phyloP scores from a whole-genome alignment of 2,113 vertebrate genomes.

The Ancistrus triradiatus region DNA sequence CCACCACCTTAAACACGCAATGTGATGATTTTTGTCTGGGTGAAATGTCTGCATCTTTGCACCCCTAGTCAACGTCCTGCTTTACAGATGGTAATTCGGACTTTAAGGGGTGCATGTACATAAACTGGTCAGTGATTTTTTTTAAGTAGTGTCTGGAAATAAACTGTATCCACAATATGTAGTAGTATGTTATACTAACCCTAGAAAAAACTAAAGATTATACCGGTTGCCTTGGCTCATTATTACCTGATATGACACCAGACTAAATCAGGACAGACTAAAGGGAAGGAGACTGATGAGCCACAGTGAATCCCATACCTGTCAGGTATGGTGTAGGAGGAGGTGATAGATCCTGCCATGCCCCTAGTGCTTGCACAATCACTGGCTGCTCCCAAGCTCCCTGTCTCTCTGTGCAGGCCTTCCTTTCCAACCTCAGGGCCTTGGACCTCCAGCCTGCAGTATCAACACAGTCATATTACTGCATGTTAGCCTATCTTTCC shows the following conservation, averaged over 20 bases:
- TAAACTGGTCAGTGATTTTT: too few species aligned
- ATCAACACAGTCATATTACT: slow-evolving; percentile 12
- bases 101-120: too few species aligned
- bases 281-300: neutral
- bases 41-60: too few species aligned
- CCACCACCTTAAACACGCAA: too few species aligned
- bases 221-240: too few species aligned
- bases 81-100: too few species aligned
- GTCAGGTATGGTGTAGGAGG: slow-evolving; percentile 96
- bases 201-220: too few species aligned
- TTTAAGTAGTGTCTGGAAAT: too few species aligned
- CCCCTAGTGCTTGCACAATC: slow-evolving; percentile 96
- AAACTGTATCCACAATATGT: too few species aligned
- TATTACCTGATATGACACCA: neutral
- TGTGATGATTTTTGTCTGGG: too few species aligned
- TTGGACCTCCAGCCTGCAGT: slow-evolving; percentile 87
- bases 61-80: too few species aligned
- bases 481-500: neutral
- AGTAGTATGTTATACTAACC: too few species aligned
- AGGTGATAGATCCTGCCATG: slow-evolving; percentile 98
- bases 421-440: slow-evolving; percentile 87
- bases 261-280: neutral
- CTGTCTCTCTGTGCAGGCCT: slow-evolving; percentile 83
- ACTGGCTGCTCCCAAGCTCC: slow-evolving; percentile 89
- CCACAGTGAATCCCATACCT: slow-evolving; percentile 66